Conservation (phyloP, 2,113 vertebrate genomes). For the Pseudorectes ferrugineus region DNA sequence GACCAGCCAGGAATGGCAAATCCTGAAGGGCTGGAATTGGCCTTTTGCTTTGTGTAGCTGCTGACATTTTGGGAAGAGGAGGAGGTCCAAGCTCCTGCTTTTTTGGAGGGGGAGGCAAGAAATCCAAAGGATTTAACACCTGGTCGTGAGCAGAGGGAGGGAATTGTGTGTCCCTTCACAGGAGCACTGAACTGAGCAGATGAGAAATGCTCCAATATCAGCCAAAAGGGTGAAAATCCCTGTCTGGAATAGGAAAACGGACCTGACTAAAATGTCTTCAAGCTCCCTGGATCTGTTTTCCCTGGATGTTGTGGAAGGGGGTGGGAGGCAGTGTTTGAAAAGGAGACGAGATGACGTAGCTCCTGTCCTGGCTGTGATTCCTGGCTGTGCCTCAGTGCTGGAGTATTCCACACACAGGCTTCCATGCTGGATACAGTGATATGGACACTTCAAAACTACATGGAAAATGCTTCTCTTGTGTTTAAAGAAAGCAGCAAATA, state of each 20-base stretch:
- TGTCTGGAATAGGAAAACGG: background rate
- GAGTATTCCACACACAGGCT: background rate
- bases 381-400: background rate
- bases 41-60: background rate
- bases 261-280: background rate
- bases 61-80: background rate
- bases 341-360: background rate
- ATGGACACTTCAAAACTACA: rapidly evolving
- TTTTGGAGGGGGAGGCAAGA: background rate
- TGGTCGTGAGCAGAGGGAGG: background rate
- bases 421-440: background rate
- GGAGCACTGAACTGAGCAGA: background rate
- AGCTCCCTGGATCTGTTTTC: background rate
- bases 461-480: background rate
- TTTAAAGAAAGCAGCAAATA: background rate
- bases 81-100: background rate
- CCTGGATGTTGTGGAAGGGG: background rate
- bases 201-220: background rate
- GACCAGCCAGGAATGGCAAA: background rate
- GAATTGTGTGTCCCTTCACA: background rate
- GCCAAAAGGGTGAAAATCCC: background rate
- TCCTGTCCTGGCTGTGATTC: background rate
- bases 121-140: background rate
- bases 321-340: background rate
- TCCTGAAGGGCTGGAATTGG: rapidly evolving